A percentile compares a stretch with the other conserved stretches of the same genome.
These are phyloP conservation scores for Drosophila melanogaster DNA, from an alignment of 1,140 invertebrate species.

Conservation along the genomic window Release_6_plus_ISO1_MT NT_033777.3:28662501-28663000, in stretches of 20 bases:
- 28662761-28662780: slow-evolving; percentile 14
- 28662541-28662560: not conserved
- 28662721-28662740: slow-evolving; percentile 61
- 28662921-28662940: slow-evolving; percentile 2
- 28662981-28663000: slow-evolving; percentile 43
- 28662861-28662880: slow-evolving; percentile 71
- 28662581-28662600: not conserved
- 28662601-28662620: too few relatives aligned
- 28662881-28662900: slow-evolving; percentile 62
- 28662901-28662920: slow-evolving; percentile 2
- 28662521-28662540: not conserved
- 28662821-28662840: slow-evolving; percentile 76
- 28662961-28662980: slow-evolving; percentile 57
- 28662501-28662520: not conserved
- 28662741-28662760: slow-evolving; percentile 76
- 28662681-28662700: slow-evolving; percentile 26
- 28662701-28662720: slow-evolving; percentile 36
- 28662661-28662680: not conserved
- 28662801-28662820: slow-evolving; percentile 52
- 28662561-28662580: not conserved
- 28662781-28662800: slow-evolving; percentile 25
- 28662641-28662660: too few relatives aligned
- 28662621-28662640: too few relatives aligned
- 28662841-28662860: slow-evolving; percentile 62
- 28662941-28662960: not conserved